Conservation (phyloP, 37 sponge, comb jelly and placozoan species). For the Ianthella basta region DNA sequence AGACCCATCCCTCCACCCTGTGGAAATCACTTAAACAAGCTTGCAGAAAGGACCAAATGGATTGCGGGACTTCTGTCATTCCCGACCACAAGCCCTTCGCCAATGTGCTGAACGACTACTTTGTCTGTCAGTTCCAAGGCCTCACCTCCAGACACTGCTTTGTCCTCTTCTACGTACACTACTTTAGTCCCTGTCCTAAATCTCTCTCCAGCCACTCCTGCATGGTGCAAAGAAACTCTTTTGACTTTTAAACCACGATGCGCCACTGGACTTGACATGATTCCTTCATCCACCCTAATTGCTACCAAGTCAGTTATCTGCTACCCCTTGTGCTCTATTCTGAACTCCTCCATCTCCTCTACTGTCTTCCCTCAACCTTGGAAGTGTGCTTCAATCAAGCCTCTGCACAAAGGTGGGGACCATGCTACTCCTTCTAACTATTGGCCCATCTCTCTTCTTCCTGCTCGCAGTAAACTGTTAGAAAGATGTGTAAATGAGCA, state of each 20-base stretch:
- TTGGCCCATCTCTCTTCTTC: slow-evolving; percentile 5
- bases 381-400: slow-evolving; percentile 11
- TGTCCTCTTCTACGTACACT: background rate
- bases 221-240: slow-evolving; percentile 2
- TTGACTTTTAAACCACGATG: slow-evolving; percentile 9
- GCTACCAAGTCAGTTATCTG: slow-evolving; percentile 1
- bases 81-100: background rate
- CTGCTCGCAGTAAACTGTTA: slow-evolving; percentile 1
- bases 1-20: background rate
- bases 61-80: background rate
- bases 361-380: slow-evolving; percentile 12
- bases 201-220: slow-evolving; percentile 8
- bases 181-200: background rate
- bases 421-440: background rate
- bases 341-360: too few species aligned
- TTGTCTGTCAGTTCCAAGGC: background rate
- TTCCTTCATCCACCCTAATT: slow-evolving; percentile 9
- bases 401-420: slow-evolving; percentile 16
- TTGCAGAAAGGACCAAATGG: too few species aligned
- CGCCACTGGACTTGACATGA: background rate
- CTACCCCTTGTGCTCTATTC: background rate
- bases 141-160: background rate
- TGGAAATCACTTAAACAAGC: background rate
- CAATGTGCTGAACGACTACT: background rate
- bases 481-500: slow-evolving; percentile 12